Base-by-base conservation (phyloP, 2,888 invertebrate species). In the Apodemia zela region DNA sequence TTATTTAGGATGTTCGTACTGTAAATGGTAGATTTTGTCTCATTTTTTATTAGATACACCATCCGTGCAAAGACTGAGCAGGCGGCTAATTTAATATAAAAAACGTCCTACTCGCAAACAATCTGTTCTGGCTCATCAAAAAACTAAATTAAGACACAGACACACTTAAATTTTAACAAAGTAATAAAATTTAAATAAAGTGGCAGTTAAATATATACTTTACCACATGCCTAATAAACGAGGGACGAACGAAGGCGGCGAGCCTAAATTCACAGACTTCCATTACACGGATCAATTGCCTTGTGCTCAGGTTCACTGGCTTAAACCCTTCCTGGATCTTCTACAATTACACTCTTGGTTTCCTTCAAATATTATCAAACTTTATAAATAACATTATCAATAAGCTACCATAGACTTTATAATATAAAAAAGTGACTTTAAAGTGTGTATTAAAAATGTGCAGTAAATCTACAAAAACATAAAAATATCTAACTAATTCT, bases 281-380 rank as follows among this genome's bases (percentile, higher is more conserved):
- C 78, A 89, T 90, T 88, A 87, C 85, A 86, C 84, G 88, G 83
- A 76, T 87, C 84, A 82, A 76, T 86, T 79, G 83, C 77, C 80
- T 79, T 77, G 75, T 75, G 78, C 78, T 79, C 83, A 80, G 83
- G 79, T 80, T 84, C 81, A 76, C 76, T 76, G 77, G 72, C 75
- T 82, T 79, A 80, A 85, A 73, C 81, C 84, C 79, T 82, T 81
- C 80, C 79, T 76, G 74, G 72, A 79, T 77, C 77, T 75, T 75
- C 76, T 67, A 70, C 75, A 78, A 83, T 85, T 81, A 85, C 78
- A 71, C 72, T 76, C 71, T 77, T 74, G 76, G 74, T 77, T 80
- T 75, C 72, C 77, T 72, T 75, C 74, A 75, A 77, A 78, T 73
- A 76, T 75, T 74, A 73, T 73, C 70, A 67, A 72, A 73, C 69